phyloP scores from a whole-genome alignment of 1,140 invertebrate species.

The Condylostylus longicornis region DNA sequence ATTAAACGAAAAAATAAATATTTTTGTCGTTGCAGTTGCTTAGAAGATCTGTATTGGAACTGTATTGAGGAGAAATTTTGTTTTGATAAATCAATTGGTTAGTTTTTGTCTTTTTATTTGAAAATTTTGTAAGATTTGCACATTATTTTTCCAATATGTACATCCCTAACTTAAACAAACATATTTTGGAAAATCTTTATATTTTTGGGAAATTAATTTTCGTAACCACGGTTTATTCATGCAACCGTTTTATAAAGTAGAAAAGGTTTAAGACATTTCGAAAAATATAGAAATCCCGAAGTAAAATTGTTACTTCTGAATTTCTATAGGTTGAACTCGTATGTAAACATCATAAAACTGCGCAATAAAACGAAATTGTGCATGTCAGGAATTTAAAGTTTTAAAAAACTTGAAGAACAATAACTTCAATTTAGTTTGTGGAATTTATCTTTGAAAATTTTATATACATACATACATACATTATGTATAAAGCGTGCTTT shows the following conservation, averaged over 20 bases:
- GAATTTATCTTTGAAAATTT: too few relatives aligned
- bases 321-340: too few relatives aligned
- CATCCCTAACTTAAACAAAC: background rate
- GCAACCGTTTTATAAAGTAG: background rate
- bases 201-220: too few relatives aligned
- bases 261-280: background rate
- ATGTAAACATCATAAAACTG: too few relatives aligned
- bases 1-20: background rate
- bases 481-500: too few relatives aligned
- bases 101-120: conserved; percentile 9
- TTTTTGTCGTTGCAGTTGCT: conserved; percentile 36
- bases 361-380: too few relatives aligned
- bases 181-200: background rate
- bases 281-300: too few relatives aligned
- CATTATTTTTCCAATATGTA: background rate
- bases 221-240: background rate
- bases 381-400: too few relatives aligned
- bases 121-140: background rate
- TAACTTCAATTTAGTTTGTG: too few relatives aligned
- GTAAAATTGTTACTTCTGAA: too few relatives aligned
- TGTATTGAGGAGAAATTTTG: conserved; percentile 44
- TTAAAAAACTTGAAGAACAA: too few relatives aligned
- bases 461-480: too few relatives aligned
- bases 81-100: conserved; percentile 41
- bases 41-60: conserved; percentile 43